A percentile compares a stretch with the other conserved stretches of the same genome.
phyloP scores from a whole-genome alignment of 2,797 vertebrate genomes.

The Tapirus indicus region DNA sequence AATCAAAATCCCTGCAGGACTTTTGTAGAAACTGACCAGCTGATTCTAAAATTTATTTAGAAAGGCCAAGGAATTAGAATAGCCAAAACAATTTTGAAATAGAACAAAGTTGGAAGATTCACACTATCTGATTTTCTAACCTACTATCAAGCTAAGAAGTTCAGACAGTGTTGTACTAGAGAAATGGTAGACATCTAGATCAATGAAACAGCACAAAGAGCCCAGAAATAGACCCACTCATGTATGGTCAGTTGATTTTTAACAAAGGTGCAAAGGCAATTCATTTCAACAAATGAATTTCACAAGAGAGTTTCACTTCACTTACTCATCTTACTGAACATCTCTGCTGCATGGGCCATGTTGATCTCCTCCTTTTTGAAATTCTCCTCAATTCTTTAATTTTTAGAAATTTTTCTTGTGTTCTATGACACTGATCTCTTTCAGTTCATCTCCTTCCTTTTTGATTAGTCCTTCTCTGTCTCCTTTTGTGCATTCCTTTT shows the following conservation, averaged over 20 bases:
- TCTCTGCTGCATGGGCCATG: neutral
- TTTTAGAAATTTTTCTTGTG: neutral
- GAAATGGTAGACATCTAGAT: neutral
- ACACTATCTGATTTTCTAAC: neutral
- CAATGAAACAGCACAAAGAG: neutral
- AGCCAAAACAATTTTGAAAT: neutral
- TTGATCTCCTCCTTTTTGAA: neutral
- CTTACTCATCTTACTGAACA: neutral
- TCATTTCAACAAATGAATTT: too few relatives aligned
- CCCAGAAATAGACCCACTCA: neutral
- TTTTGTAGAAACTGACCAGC: neutral
- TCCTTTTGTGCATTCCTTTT: neutral
- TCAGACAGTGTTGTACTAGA: neutral
- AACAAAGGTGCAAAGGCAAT: too few relatives aligned
- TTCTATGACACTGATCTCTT: neutral
- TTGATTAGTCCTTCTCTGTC: neutral
- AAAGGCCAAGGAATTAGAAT: neutral
- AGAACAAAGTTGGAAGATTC: neutral
- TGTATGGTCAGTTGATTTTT: too few relatives aligned
- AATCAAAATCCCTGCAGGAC: neutral
- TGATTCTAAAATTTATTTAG: neutral
- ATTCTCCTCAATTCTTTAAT: neutral
- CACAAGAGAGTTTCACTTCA: too few relatives aligned
- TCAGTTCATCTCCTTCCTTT: neutral
- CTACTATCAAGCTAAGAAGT: neutral